Conservation (phyloP, 2,113 vertebrate species). For the Tringa solitaria region DNA sequence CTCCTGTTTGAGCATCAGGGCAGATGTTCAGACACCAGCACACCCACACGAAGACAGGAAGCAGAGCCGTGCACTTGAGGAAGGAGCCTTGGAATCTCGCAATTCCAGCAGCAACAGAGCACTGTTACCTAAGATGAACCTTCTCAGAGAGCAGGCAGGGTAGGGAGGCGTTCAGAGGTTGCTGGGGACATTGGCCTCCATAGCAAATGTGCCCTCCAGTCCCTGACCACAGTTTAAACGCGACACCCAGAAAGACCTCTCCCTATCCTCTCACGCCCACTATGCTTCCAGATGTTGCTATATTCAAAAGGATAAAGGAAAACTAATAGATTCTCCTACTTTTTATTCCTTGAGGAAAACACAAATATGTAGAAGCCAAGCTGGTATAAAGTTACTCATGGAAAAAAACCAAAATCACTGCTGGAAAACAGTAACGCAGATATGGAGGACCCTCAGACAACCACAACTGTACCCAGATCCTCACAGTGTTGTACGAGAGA, state of each 20-base stretch:
- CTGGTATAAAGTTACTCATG: neutral
- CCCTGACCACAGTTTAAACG: neutral
- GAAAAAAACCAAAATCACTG: neutral
- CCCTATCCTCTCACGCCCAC: fast-evolving
- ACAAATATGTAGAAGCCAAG: neutral
- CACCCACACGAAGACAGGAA: neutral
- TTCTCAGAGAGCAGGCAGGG: neutral
- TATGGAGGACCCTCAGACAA: neutral
- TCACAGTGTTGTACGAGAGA: neutral
- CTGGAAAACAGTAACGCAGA: neutral
- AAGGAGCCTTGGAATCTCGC: neutral
- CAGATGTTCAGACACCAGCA: neutral
- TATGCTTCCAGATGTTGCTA: neutral
- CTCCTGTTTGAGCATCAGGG: fast-evolving
- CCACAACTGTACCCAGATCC: neutral
- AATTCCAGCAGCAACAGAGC: neutral
- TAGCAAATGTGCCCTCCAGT: neutral
- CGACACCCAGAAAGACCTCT: neutral
- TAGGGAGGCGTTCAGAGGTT: fast-evolving
- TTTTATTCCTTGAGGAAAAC: neutral
- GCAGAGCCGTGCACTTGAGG: neutral
- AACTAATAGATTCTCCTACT: neutral
- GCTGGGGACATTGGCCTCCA: neutral
- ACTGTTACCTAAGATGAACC: neutral
- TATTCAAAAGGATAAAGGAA: neutral